Conservation (phyloP, 2,113 vertebrate species). For the Motacilla tschutschensis region DNA sequence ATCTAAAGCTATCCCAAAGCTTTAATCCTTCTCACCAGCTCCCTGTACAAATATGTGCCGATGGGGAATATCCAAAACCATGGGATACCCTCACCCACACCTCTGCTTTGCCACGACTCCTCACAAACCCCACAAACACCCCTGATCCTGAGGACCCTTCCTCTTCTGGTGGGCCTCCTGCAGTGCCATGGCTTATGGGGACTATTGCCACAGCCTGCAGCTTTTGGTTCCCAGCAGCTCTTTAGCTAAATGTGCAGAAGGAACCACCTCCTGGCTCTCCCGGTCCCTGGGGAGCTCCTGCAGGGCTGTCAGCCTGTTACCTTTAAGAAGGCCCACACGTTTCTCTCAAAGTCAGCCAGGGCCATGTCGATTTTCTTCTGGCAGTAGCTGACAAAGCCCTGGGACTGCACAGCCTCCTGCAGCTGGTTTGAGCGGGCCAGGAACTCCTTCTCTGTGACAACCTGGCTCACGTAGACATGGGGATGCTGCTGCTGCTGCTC, state of each 20-base stretch:
- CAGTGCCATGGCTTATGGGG: background rate
- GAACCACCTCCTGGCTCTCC: background rate
- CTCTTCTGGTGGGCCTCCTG: background rate
- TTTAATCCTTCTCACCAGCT: background rate
- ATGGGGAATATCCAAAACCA: background rate
- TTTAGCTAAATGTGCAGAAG: background rate
- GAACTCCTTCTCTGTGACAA: slow-evolving; percentile 89
- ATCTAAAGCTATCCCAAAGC: background rate
- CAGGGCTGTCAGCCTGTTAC: slow-evolving; percentile 53
- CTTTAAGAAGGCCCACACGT: slow-evolving; percentile 94
- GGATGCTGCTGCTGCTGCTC: slow-evolving; percentile 68
- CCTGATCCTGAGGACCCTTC: background rate
- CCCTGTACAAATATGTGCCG: background rate
- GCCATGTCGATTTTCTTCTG: slow-evolving; percentile 84
- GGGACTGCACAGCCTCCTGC: slow-evolving; percentile 82
- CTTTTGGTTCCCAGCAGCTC: background rate
- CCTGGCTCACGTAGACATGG: slow-evolving; percentile 87
- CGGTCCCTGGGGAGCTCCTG: background rate
- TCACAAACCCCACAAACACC: accelerated
- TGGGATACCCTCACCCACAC: background rate
- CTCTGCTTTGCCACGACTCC: background rate
- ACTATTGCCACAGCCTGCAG: background rate
- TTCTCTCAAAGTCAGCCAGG: slow-evolving; percentile 87
- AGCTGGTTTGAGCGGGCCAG: slow-evolving; percentile 83
- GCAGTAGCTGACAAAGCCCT: slow-evolving; percentile 85